Conservation (phyloP, 2,888 invertebrate genomes). For the Campoplex nolae region DNA sequence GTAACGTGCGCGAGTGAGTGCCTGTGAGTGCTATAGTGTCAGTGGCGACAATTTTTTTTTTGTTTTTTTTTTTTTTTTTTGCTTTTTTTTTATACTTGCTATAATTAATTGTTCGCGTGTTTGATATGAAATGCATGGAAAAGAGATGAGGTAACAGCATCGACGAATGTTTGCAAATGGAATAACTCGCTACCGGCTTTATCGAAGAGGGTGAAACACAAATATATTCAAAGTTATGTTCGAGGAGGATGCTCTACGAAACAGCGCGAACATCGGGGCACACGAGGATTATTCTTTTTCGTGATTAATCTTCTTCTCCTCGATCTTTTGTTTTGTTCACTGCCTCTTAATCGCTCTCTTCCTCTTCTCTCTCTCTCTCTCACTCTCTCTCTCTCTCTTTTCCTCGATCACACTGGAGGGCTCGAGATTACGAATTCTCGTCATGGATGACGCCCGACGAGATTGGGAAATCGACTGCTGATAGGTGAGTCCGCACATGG, state of each 20-base stretch:
- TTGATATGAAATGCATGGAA: background rate
- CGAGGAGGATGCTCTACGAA: constrained; percentile 34
- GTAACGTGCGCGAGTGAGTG: constrained; percentile 43
- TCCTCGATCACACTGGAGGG: constrained; percentile 19
- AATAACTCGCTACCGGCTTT: background rate
- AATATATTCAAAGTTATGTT: background rate
- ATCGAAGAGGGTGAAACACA: background rate
- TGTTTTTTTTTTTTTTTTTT: background rate
- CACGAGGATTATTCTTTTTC: constrained; percentile 57
- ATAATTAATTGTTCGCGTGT: constrained; percentile 13
- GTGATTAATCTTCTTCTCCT: constrained; percentile 27
- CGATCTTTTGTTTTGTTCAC: background rate
- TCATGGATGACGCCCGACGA: constrained; percentile 51
- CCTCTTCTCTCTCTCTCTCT: background rate
- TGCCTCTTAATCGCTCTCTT: constrained; percentile 1
- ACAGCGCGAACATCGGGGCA: constrained; percentile 16
- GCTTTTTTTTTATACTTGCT: constrained; percentile 8
- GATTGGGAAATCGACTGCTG: constrained; percentile 42
- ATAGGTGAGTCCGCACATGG: constrained; percentile 53
- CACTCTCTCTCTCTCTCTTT: constrained; percentile 16
- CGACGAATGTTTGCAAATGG: background rate
- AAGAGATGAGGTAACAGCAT: background rate
- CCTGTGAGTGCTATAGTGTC: constrained; percentile 31
- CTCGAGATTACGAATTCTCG: constrained; percentile 45
- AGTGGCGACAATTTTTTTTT: constrained; percentile 9